Evolutionary conservation across 2,888 invertebrate species (phyloP).

Genomic region (Mimas tiliae): DNA sequence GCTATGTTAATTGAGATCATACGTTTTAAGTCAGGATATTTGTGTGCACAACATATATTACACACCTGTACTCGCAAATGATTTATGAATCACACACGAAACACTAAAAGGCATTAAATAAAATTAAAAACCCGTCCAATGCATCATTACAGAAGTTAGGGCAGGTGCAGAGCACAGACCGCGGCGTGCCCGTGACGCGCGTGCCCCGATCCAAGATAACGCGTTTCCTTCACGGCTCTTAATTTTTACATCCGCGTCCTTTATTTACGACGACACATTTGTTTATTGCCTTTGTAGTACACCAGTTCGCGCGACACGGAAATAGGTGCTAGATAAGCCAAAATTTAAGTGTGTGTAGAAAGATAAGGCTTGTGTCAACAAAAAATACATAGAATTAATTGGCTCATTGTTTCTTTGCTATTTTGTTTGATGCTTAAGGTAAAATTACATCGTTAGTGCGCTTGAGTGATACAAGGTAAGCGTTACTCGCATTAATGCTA

Average conservation of each 20-base stretch:
- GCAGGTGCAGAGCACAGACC: slow-evolving; percentile 61
- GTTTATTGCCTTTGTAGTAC: slow-evolving; percentile 48
- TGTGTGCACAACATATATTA: not conserved
- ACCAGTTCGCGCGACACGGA: slow-evolving; percentile 43
- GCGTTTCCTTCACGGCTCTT: slow-evolving; percentile 54
- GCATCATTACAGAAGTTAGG: slow-evolving; percentile 39
- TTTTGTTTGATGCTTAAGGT: slow-evolving; percentile 1
- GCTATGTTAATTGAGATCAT: not conserved
- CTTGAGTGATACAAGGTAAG: slow-evolving; percentile 6
- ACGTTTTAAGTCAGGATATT: not conserved
- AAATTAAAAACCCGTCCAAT: slow-evolving; percentile 26
- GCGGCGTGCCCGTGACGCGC: slow-evolving; percentile 40
- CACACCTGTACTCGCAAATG: slow-evolving; percentile 18
- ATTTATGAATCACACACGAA: slow-evolving; percentile 17
- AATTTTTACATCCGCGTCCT: slow-evolving; percentile 52
- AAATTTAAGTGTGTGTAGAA: slow-evolving; percentile 4
- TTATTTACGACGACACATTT: slow-evolving; percentile 61
- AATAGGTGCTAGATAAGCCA: slow-evolving; percentile 32
- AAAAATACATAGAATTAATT: slow-evolving; percentile 16
- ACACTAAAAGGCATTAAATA: slow-evolving; percentile 27
- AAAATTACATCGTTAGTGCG: slow-evolving; percentile 1
- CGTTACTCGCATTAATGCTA: not conserved
- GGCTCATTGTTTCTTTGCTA: slow-evolving; percentile 16
- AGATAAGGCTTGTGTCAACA: slow-evolving; percentile 19
- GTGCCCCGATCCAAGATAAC: slow-evolving; percentile 49